Evolutionary conservation across 2,797 vertebrate genomes (phyloP).

Genomic region (Sardinella longiceps): DNA sequence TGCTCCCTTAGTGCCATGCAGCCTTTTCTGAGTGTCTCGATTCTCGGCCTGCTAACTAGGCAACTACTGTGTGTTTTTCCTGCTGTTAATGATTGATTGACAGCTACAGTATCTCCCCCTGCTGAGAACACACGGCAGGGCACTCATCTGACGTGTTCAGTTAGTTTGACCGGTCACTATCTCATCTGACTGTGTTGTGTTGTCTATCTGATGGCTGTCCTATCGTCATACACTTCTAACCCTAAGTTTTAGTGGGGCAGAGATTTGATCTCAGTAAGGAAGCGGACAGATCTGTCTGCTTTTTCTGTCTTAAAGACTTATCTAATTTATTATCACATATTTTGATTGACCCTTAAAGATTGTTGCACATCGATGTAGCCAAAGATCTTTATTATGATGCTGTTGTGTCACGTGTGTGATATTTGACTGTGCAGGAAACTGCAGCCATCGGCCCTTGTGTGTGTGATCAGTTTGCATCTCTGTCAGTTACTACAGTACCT

Average conservation of each 20-base stretch:
- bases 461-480: background rate
- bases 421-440: background rate
- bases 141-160: background rate
- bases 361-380: background rate
- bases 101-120: background rate
- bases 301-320: background rate
- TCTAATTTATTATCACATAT: background rate
- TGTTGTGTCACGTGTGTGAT: background rate
- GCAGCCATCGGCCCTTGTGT: background rate
- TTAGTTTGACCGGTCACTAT: background rate
- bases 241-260: background rate
- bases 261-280: background rate
- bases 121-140: background rate
- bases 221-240: too few species aligned
- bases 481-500: too few species aligned
- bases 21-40: background rate
- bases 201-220: background rate
- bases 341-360: background rate
- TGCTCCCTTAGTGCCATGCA: background rate
- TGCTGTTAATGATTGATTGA: background rate
- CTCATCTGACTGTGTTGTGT: background rate
- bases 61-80: background rate
- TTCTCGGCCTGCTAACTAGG: background rate
- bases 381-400: background rate
- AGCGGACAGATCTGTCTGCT: background rate